These are phyloP conservation scores for Galemys pyrenaicus DNA, from an alignment of 2,113 vertebrate genomes.

Conservation along the genomic window DNA sequence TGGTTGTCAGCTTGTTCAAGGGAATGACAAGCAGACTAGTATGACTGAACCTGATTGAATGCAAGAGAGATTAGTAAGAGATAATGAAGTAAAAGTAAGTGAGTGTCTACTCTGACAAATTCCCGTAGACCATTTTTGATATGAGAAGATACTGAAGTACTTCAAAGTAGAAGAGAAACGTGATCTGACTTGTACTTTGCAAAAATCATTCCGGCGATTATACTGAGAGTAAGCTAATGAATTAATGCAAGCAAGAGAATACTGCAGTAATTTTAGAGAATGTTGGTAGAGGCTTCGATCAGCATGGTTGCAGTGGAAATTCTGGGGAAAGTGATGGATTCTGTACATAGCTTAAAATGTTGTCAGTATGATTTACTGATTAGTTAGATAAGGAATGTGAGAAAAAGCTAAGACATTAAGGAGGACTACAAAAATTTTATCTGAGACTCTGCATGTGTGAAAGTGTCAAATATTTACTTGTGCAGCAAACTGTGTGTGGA, in stretches of 20 bases:
- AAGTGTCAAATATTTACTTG: background rate
- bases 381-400: background rate
- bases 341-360: background rate
- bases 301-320: background rate
- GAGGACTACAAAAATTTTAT: background rate
- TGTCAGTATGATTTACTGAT: background rate
- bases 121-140: background rate
- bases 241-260: background rate
- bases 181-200: background rate
- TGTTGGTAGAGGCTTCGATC: background rate
- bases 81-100: background rate
- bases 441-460: background rate
- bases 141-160: background rate
- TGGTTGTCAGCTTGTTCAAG: background rate
- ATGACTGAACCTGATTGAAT: background rate
- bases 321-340: background rate
- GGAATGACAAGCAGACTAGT: background rate
- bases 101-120: background rate
- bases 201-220: background rate
- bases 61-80: background rate
- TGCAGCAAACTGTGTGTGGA: background rate
- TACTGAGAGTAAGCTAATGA: background rate
- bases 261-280: background rate
- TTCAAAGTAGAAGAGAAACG: background rate
- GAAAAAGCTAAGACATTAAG: background rate